Conservation (phyloP, 2,797 vertebrate genomes). For the Tapera naevia region DNA sequence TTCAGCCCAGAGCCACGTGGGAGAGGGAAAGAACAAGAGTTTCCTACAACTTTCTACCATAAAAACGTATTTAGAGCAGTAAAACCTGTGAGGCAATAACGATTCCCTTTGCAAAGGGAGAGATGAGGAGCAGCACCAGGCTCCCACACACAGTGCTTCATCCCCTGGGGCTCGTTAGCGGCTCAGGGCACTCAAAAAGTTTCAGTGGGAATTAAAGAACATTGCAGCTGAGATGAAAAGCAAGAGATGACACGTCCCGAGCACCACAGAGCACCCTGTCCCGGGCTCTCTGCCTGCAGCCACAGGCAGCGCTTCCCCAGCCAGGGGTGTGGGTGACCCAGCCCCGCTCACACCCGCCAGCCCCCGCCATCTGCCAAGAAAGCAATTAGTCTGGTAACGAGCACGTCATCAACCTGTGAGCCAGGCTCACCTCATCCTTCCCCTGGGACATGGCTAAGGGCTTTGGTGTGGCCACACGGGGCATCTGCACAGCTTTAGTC, state of each 20-base stretch:
- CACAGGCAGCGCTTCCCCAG: neutral
- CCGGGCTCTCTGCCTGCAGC: neutral
- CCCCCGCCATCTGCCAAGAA: neutral
- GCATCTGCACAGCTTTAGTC: neutral
- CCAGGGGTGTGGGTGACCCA: neutral
- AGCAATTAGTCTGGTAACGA: neutral
- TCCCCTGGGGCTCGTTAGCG: neutral
- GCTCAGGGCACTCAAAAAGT: neutral
- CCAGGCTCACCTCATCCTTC: neutral
- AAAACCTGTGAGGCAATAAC: neutral
- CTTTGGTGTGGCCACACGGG: neutral
- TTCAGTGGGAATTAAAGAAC: neutral
- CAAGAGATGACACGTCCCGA: neutral
- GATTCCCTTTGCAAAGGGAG: neutral
- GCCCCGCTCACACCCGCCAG: neutral
- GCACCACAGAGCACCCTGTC: neutral
- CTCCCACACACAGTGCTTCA: neutral
- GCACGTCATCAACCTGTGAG: accelerated
- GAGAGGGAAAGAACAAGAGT: neutral
- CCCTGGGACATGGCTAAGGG: neutral
- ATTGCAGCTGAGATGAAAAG: neutral
- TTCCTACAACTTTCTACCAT: neutral
- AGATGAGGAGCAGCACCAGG: neutral
- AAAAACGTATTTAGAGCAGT: neutral
- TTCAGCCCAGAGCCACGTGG: neutral